Evolutionary conservation across 2,888 invertebrate species (phyloP).

Genomic region (Anthrax anthrax): DNA sequence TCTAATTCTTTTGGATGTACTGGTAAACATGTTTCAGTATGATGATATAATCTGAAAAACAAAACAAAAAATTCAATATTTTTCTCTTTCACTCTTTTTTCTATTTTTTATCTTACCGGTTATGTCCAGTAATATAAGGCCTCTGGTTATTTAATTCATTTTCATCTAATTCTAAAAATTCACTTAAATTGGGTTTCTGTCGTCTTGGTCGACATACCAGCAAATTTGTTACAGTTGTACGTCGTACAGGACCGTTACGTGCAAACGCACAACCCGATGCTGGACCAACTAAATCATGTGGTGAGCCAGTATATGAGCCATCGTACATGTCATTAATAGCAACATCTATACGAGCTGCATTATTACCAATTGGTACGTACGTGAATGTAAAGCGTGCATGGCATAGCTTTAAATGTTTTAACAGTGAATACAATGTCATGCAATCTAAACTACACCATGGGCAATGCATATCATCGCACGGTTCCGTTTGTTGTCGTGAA

Average conservation of each 20-base stretch:
- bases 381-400: slow-evolving; percentile 89
- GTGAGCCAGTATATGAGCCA: slow-evolving; percentile 88
- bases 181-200: slow-evolving; percentile 52
- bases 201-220: slow-evolving; percentile 45
- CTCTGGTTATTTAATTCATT: slow-evolving; percentile 72
- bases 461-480: slow-evolving; percentile 82
- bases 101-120: slow-evolving; percentile 41
- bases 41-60: slow-evolving; percentile 62
- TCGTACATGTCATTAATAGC: slow-evolving; percentile 91
- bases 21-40: slow-evolving; percentile 85
- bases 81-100: neutral
- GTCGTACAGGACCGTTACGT: slow-evolving; percentile 47
- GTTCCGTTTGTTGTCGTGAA: slow-evolving; percentile 88
- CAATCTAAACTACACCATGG: slow-evolving; percentile 95
- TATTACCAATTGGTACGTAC: slow-evolving; percentile 39
- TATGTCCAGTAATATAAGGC: slow-evolving; percentile 81
- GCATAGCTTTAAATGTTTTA: slow-evolving; percentile 86
- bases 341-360: slow-evolving; percentile 81
- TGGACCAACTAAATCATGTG: slow-evolving; percentile 70
- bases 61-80: no score
- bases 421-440: slow-evolving; percentile 67
- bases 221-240: slow-evolving; percentile 46
- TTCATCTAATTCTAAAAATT: slow-evolving; percentile 79
- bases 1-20: slow-evolving; percentile 91
- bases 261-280: slow-evolving; percentile 52